Conservation (phyloP, 1,140 invertebrate species). For the Hetaerina americana region DNA sequence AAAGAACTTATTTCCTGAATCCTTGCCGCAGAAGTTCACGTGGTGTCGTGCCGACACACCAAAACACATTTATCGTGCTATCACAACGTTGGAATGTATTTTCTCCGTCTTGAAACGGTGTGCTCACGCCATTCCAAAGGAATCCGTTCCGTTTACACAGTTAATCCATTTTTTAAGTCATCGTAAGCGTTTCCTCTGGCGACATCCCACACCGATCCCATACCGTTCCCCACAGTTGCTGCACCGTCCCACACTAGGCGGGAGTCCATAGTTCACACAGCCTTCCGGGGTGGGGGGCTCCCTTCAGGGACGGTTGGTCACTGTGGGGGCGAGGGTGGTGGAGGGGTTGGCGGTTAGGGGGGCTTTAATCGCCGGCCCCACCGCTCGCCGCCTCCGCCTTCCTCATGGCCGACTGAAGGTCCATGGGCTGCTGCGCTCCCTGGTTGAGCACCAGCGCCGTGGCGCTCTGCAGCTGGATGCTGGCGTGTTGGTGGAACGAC, state of each 20-base stretch:
- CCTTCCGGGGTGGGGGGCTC: too few relatives aligned
- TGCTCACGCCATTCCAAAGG: neutral
- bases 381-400: neutral
- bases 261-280: too few relatives aligned
- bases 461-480: neutral
- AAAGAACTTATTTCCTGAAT: neutral
- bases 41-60: neutral
- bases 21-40: neutral
- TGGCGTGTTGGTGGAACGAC: constrained; percentile 1
- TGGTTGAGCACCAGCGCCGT: neutral
- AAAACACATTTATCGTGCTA: neutral
- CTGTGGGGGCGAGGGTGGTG: neutral
- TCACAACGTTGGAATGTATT: neutral
- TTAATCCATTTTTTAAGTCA: too few relatives aligned
- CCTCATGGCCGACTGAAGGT: neutral
- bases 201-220: too few relatives aligned
- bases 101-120: neutral
- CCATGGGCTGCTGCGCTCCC: neutral
- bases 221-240: too few relatives aligned
- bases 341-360: neutral
- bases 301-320: too few relatives aligned
- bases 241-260: too few relatives aligned
- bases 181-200: too few relatives aligned
- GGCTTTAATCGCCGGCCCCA: neutral
- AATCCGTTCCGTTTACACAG: neutral